Base-by-base conservation (phyloP, 1,140 invertebrate species). In the Elymnias hypermnestra region DNA sequence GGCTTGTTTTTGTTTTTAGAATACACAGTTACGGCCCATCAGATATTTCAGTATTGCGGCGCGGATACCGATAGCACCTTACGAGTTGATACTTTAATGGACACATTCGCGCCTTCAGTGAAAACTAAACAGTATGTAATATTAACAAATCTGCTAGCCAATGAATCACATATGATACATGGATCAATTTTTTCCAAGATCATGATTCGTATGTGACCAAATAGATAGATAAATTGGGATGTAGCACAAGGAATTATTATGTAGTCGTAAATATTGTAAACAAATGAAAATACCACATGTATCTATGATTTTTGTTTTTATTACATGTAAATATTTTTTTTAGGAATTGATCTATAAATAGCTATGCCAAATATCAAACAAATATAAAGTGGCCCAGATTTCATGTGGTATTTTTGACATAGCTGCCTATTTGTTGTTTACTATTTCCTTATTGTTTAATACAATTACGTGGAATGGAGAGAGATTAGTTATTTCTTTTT, bases 41-140 rank as follows among this genome's bases (percentile, higher is more conserved):
- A 81, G 40, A 79, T 84, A 48, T 84, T 84, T 67, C 69, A 84
- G 23, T 81, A 69, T 50, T 84, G 74, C 41, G 74, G 72, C 26
- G 71, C 55, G 1, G 64, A 81, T 19, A 74, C 49, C 43, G 54
- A 63, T 1, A 63, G 58, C 14, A 72, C 65, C 36, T 57, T 84
- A 56, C 59, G 63, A 22, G 81, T 82, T 36, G 63, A 81, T 57
- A 56, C 60, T 10, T 49, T 84, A 18, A 82, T 84, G 74, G 76
- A 78, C 31, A 78, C 78, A 53, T 81, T 82, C 47, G 66, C 81
- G 41, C 77, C 81, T 48, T 82, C 76, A 40, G 59, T 81, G 15
- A 82, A 82, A 56, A 78, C 72, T 23, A 77, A 82, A 56, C 81
- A 81, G 81, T 84, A 64, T 78, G 72, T 57, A 18, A 9, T n/a